These are phyloP conservation scores for Pomacea maculata DNA, from an alignment of 1,140 invertebrate species.

Conservation along the genomic window DNA sequence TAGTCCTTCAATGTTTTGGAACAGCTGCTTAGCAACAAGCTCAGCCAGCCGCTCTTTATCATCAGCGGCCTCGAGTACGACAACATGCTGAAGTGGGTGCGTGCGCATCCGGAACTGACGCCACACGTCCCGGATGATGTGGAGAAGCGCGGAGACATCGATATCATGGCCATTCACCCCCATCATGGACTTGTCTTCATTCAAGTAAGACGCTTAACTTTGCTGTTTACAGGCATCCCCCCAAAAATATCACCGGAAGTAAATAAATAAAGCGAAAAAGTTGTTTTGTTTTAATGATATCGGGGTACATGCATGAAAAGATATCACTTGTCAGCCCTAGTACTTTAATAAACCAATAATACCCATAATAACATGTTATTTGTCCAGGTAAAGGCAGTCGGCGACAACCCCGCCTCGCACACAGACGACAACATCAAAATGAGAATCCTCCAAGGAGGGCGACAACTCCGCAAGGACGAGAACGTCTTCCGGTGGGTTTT, in stretches of 20 bases:
- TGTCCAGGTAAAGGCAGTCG: conserved; percentile 15
- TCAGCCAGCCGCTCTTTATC: conserved; percentile 11
- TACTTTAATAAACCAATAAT: too few relatives aligned
- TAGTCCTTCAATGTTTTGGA: not conserved
- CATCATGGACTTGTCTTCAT: not conserved
- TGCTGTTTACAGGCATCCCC: not conserved
- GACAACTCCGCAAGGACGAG: conserved; percentile 18
- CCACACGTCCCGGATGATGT: not conserved
- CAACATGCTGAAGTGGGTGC: conserved; percentile 17
- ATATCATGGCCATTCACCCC: conserved; percentile 14
- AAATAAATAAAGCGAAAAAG: too few relatives aligned
- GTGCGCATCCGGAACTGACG: conserved; percentile 13
- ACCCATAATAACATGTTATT: not conserved
- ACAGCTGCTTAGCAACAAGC: conserved; percentile 16
- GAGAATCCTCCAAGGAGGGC: conserved; percentile 7
- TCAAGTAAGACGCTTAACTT: not conserved
- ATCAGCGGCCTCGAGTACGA: conserved; percentile 19
- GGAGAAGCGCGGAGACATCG: conserved; percentile 18
- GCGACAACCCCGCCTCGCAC: conserved; percentile 13
- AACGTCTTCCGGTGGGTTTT: conserved; percentile 23
- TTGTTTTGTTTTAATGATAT: too few relatives aligned
- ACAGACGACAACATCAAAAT: conserved; percentile 11
- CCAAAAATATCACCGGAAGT: too few relatives aligned
- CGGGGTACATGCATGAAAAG: too few relatives aligned
- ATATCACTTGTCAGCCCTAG: too few relatives aligned